A percentile compares a stretch with the other conserved stretches of the same genome.
These are phyloP conservation scores for Rhinolophus sinicus DNA, from an alignment of 2,113 vertebrate species.

Conservation along the genomic window DNA sequence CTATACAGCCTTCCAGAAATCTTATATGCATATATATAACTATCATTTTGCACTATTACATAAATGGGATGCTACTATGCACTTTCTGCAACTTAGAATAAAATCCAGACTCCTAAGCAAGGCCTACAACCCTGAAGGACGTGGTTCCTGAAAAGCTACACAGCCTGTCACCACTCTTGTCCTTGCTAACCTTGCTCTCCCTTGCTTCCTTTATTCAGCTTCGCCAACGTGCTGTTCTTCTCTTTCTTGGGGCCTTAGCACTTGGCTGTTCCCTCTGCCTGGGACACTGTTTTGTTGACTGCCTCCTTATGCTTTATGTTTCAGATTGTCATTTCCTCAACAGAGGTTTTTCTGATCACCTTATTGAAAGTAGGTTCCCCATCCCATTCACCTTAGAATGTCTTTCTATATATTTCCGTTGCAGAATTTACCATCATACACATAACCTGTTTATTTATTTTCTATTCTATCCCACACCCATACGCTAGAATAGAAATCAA, in stretches of 20 bases:
- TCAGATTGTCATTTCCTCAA: neutral
- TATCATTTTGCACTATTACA: neutral
- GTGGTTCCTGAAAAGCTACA: neutral
- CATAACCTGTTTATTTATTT: neutral
- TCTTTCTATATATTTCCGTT: neutral
- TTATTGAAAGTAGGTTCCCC: neutral
- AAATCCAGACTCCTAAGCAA: neutral
- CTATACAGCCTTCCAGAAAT: neutral
- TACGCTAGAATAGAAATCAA: neutral
- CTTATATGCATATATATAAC: neutral
- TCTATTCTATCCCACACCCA: neutral
- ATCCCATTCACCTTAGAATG: neutral
- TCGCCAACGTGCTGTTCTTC: neutral
- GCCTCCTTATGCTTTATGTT: neutral
- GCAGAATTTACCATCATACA: conserved; percentile 9
- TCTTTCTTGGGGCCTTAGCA: neutral
- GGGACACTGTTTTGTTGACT: neutral
- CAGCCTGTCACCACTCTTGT: neutral
- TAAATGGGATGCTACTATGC: neutral
- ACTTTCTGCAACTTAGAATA: conserved; percentile 14
- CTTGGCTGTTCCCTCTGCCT: neutral
- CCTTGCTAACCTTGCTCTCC: neutral
- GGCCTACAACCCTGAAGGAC: neutral
- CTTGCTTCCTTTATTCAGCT: neutral
- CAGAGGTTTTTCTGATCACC: neutral